A percentile compares a stretch with the other conserved stretches of the same genome.
Evolutionary conservation across 2,888 invertebrate genomes (phyloP).

Genomic region (Torymus texanus): DNA sequence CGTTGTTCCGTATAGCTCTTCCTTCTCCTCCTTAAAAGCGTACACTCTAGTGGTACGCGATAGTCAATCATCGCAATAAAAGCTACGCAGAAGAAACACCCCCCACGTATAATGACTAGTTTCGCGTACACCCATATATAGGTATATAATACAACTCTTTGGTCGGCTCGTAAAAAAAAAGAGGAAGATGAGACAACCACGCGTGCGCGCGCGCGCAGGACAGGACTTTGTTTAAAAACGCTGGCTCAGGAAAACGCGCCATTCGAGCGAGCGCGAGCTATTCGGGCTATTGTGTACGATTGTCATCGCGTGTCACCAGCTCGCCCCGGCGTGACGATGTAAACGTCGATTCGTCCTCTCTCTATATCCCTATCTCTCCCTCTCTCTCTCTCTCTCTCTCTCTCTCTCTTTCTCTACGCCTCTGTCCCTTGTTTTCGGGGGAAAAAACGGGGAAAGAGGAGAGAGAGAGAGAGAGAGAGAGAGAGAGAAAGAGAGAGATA

Average conservation of each 20-base stretch:
- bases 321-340: constrained; percentile 35
- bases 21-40: no score
- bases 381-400: neutral
- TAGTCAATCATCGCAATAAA: constrained; percentile 24
- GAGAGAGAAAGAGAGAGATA: neutral
- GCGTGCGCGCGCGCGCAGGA: neutral
- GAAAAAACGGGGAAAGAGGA: neutral
- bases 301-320: constrained; percentile 45
- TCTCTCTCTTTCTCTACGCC: neutral
- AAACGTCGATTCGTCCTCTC: constrained; percentile 43
- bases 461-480: neutral
- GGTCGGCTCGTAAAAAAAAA: no score
- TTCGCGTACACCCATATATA: neutral
- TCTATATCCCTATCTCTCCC: neutral
- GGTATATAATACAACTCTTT: neutral
- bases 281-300: constrained; percentile 48
- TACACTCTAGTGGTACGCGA: neutral
- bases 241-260: constrained; percentile 21
- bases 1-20: no score
- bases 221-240: constrained; percentile 39
- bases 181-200: neutral
- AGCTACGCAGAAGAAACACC: neutral
- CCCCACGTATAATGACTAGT: neutral
- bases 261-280: constrained; percentile 15
- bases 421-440: constrained; percentile 7